These are phyloP conservation scores for Oryzias sinensis DNA, from an alignment of 2,797 vertebrate species.

Conservation along the genomic window DNA sequence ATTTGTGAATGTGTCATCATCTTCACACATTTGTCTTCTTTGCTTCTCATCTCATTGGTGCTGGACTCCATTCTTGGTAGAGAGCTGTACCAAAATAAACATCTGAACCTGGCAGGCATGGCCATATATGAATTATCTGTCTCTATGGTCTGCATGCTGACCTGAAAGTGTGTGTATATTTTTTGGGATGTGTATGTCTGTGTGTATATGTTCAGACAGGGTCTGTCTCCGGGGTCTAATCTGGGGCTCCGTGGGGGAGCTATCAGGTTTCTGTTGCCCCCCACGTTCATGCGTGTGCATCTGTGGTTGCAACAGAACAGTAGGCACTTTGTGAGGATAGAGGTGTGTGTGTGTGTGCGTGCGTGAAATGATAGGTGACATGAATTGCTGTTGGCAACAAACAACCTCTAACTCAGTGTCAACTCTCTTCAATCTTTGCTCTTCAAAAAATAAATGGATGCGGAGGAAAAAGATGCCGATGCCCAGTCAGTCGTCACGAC, in stretches of 20 bases:
- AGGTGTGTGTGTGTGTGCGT: constrained; percentile 10
- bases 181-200: constrained; percentile 26
- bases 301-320: constrained; percentile 43
- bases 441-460: constrained; percentile 44
- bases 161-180: constrained; percentile 35
- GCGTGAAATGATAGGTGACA: constrained; percentile 52
- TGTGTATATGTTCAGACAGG: constrained; percentile 49
- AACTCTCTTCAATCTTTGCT: constrained; percentile 34
- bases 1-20: constrained; percentile 49
- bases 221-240: constrained; percentile 71
- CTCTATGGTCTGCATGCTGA: constrained; percentile 45
- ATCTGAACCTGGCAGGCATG: constrained; percentile 48
- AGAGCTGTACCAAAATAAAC: constrained; percentile 66
- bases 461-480: constrained; percentile 45
- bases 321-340: constrained; percentile 31
- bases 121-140: constrained; percentile 65
- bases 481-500: constrained; percentile 47
- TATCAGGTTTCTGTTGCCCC: constrained; percentile 62
- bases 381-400: constrained; percentile 45
- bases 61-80: constrained; percentile 52
- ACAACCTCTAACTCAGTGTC: constrained; percentile 24
- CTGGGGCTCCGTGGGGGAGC: constrained; percentile 56
- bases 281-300: constrained; percentile 52
- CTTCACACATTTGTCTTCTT: constrained; percentile 65
- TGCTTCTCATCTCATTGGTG: constrained; percentile 58